Percentiles rank a stretch among this genome's conserved stretches.
phyloP scores from a whole-genome alignment of 2,113 vertebrate species.

The Anser cygnoides region DNA sequence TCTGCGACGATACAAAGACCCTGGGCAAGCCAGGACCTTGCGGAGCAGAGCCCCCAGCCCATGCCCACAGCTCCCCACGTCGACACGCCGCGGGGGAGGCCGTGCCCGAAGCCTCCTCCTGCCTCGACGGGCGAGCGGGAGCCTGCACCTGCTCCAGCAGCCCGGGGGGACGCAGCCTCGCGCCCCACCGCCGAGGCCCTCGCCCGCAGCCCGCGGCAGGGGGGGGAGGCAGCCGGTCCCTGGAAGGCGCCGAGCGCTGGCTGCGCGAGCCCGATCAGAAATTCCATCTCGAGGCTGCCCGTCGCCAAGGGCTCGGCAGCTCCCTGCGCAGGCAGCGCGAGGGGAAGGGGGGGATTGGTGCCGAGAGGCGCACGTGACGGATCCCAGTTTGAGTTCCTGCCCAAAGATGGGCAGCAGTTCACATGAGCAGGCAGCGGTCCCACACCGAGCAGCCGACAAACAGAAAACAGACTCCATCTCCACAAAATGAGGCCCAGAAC shows the following conservation, averaged over 20 bases:
- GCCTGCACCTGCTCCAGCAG: background rate
- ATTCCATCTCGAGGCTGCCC: slow-evolving; percentile 63
- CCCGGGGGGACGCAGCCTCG: rapidly evolving
- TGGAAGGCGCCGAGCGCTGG: slow-evolving; percentile 3
- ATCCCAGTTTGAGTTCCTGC: slow-evolving; percentile 74
- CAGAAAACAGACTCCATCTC: slow-evolving; percentile 81
- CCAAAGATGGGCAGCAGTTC: slow-evolving; percentile 80
- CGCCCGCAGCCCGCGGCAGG: rapidly evolving
- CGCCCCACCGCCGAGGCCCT: background rate
- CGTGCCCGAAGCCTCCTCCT: background rate
- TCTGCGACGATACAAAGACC: background rate
- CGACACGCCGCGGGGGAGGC: rapidly evolving
- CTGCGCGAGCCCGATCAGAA: slow-evolving; percentile 48
- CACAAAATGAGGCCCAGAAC: slow-evolving; percentile 79
- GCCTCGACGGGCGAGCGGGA: rapidly evolving
- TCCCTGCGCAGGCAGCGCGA: slow-evolving; percentile 47
- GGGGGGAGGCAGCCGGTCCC: background rate
- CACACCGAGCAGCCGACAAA: slow-evolving; percentile 75
- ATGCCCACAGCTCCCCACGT: rapidly evolving
- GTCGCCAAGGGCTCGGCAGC: slow-evolving; percentile 33
- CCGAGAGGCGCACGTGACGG: slow-evolving; percentile 38
- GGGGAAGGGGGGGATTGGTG: slow-evolving; percentile 51
- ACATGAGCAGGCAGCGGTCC: slow-evolving; percentile 71
- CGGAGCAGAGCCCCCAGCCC: rapidly evolving
- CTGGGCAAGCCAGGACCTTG: background rate